Base-by-base conservation (phyloP, 2,888 invertebrate species). In the Trissolcus japonicus region DNA sequence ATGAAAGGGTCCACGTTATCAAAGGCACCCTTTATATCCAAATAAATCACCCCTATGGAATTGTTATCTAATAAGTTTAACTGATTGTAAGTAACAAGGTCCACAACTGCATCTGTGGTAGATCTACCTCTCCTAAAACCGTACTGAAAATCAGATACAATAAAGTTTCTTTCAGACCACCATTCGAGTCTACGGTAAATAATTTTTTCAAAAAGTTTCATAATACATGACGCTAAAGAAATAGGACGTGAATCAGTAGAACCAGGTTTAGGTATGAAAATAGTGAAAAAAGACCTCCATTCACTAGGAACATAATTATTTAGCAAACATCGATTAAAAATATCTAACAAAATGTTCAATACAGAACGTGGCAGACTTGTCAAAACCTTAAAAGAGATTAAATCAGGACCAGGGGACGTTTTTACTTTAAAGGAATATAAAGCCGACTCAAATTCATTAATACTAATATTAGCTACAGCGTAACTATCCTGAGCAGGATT, bases 1-100 rank as follows among this genome's bases (percentile, higher is more conserved):
- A 57, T 13, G 35, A 40, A 66, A 6, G 57, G 56, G 14, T 57
- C 57, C 0, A 66, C 51, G 11, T 66, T 66, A 9, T 66, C 51
- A 40, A 66, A 66, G 11, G 66, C 66, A 6, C 57, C 50, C 16
- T 66, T 51, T 0, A 66, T 9, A n/a, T 67, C 59, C 0, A 67
- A 7, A n/a, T 53, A 67, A 2, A 67, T 14, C 0, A 14, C 66
- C 3, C 57, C 57, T 0, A 57, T 57, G 0, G 17, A 2, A 50
- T 40, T 56, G 4, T 41, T 51, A 0, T 4, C 1, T 0, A 4
- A 0, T 13, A 25, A 41, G 9, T 57, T 57, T 0, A n/a, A 6
- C 50, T 57, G 21, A 1, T 25, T 43, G 1, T 67, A 2, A 1
- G 40, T 41, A 1, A 6, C n/a, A 11, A 66, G 9, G 4, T 35